Conservation (phyloP, 2,888 invertebrate genomes). For the Tryphoninae sp. region DNA sequence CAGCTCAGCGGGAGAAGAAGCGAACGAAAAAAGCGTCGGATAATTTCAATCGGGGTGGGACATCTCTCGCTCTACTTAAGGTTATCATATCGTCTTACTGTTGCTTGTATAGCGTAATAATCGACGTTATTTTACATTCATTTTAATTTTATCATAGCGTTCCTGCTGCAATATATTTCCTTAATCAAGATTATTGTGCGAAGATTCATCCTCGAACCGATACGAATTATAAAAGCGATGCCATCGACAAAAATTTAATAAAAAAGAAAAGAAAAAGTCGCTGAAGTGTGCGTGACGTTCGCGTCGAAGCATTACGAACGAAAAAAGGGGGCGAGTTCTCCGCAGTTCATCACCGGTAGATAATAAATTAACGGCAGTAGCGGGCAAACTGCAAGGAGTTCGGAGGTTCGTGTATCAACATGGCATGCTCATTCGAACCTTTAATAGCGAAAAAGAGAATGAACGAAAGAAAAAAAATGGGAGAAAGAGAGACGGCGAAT, state of each 20-base stretch:
- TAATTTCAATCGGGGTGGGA: constrained; percentile 11
- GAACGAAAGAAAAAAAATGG: neutral
- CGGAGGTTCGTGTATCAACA: constrained; percentile 2
- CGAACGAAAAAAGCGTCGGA: constrained; percentile 7
- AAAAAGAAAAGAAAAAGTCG: no score
- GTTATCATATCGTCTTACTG: neutral
- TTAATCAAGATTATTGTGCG: no score
- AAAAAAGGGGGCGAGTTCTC: neutral
- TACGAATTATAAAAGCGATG: no score
- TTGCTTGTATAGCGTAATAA: neutral
- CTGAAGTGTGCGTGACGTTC: no score
- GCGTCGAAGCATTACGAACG: no score
- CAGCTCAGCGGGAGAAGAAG: constrained; percentile 5
- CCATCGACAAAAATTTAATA: no score
- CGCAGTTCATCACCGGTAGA: neutral
- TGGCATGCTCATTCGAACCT: constrained; percentile 43
- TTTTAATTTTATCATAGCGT: no score
- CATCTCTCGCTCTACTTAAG: neutral
- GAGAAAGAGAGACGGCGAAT: constrained; percentile 64
- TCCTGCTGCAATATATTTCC: no score
- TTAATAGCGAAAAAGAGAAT: constrained; percentile 61
- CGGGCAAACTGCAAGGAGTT: neutral
- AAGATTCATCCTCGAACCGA: no score
- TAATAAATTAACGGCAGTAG: neutral
- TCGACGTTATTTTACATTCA: neutral